Evolutionary conservation across 2,797 vertebrate species (phyloP).

Genomic region (Glossophaga mutica): DNA sequence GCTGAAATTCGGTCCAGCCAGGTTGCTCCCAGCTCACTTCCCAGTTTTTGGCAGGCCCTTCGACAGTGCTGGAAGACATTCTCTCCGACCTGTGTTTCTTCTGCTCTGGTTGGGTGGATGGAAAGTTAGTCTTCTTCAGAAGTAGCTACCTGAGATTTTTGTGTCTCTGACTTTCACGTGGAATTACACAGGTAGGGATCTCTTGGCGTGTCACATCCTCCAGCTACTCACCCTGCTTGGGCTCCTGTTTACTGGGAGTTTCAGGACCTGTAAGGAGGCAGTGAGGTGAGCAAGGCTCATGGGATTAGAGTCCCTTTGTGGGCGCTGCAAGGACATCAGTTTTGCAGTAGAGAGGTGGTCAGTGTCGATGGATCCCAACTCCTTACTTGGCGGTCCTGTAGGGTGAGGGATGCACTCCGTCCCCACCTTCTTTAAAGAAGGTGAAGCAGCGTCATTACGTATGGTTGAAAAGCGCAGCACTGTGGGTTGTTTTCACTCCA

Average conservation of each 20-base stretch:
- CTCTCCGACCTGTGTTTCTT: background rate
- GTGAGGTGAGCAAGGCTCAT: background rate
- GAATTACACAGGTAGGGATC: background rate
- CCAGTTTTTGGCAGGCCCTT: background rate
- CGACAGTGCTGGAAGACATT: no score
- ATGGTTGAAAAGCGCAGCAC: background rate
- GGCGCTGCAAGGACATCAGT: background rate
- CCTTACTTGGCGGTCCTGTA: background rate
- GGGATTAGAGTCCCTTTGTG: background rate
- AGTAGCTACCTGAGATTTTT: background rate
- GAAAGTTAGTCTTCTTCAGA: background rate
- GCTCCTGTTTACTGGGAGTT: background rate
- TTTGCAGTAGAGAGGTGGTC: background rate
- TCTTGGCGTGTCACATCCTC: background rate
- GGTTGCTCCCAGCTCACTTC: background rate
- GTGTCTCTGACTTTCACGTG: background rate
- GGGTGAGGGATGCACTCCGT: no score
- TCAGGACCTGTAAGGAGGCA: background rate
- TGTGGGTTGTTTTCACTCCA: background rate
- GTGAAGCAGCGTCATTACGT: background rate
- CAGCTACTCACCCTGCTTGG: no score
- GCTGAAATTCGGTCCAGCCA: background rate
- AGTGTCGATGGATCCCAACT: background rate
- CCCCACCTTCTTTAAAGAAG: background rate
- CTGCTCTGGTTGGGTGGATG: background rate